Evolutionary conservation across 2,113 vertebrate genomes (phyloP), one percentile per base, ranked within the genome.

Genomic region (Phaethon lepturus): DNA sequence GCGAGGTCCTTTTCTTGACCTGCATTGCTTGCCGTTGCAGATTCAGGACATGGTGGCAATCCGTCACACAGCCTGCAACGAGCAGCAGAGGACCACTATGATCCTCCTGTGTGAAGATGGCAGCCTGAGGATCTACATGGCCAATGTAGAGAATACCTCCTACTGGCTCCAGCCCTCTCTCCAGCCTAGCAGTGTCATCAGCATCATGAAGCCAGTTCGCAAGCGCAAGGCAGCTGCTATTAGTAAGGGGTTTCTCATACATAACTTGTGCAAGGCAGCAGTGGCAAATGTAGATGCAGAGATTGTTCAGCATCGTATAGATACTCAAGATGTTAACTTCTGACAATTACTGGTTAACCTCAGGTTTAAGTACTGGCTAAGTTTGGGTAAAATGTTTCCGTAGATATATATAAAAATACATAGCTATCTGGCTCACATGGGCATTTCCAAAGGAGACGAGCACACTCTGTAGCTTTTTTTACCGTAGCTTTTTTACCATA

Each of bases 31-130:
- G 19, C 63, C 60, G 45, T 92, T 84, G 50, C 96, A 99, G 99
- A 99, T 99, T 97, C 99, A 99, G 97, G 99, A 99, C 96, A 99
- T 99, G 99, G 99, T 99, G 55, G 99, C 99, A 35, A 99, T 99
- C 86, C 98, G 99, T 49, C 99, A 99, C 98, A 99, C 99, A 0
- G 99, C 99, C 84, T 99, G 99, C 96, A 99, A 99, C 0, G 99
- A 99, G 81, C 99, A 99, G 96, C 99, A 99, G 96, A 99, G 99
- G 59, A 99, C 99, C 4, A 99, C 99, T 33, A 99, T 99, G 99
- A 99, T 99, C 97, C 98, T 99, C 74, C 98, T 99, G 60, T 99
- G 99, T 38, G 99, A 99, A 96, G 99, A 99, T 0, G 99, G 99
- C 96, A 99, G 99, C 97, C 97, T 99, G 78, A 99, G 99, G n/a